These are phyloP conservation scores for Diploscapter pachys DNA, from an alignment of 1,140 invertebrate species.

Conservation along the genomic window DNA sequence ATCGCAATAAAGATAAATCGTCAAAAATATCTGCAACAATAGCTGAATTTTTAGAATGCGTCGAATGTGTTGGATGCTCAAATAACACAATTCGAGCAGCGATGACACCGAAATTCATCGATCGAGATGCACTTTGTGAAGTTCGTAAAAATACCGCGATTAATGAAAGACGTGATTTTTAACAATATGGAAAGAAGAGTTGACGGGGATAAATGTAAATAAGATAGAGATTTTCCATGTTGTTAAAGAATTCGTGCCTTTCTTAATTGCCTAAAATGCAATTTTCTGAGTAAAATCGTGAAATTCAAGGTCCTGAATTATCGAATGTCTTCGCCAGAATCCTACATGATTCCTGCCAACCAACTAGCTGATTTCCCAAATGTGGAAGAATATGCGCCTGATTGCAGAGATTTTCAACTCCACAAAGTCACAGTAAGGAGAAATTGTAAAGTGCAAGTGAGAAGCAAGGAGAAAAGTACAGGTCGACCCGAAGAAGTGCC, in stretches of 20 bases:
- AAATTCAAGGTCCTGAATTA: slow-evolving; percentile 77
- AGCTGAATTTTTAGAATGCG: slow-evolving; percentile 73
- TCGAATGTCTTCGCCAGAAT: slow-evolving; percentile 62
- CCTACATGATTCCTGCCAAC: slow-evolving; percentile 45
- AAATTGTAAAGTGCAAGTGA: background rate
- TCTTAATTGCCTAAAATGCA: background rate
- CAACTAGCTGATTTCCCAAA: slow-evolving; percentile 28
- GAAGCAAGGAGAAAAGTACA: slow-evolving; percentile 4
- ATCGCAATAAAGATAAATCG: no score
- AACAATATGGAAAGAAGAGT: no score
- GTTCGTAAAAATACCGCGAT: background rate
- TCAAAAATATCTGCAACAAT: slow-evolving; percentile 18
- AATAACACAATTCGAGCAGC: slow-evolving; percentile 96
- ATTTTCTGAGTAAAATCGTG: background rate
- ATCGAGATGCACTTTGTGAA: slow-evolving; percentile 73
- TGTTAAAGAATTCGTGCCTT: no score
- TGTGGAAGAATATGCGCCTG: slow-evolving; percentile 52
- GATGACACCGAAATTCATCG: slow-evolving; percentile 88
- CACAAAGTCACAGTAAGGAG: slow-evolving; percentile 45
- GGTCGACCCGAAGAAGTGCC: background rate
- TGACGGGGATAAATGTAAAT: no score
- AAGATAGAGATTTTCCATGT: no score
- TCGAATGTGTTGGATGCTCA: slow-evolving; percentile 97
- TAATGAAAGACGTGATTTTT: no score
- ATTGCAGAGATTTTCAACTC: slow-evolving; percentile 54